phyloP scores from a whole-genome alignment of 2,113 vertebrate genomes.

The Anolis carolinensis region DNA sequence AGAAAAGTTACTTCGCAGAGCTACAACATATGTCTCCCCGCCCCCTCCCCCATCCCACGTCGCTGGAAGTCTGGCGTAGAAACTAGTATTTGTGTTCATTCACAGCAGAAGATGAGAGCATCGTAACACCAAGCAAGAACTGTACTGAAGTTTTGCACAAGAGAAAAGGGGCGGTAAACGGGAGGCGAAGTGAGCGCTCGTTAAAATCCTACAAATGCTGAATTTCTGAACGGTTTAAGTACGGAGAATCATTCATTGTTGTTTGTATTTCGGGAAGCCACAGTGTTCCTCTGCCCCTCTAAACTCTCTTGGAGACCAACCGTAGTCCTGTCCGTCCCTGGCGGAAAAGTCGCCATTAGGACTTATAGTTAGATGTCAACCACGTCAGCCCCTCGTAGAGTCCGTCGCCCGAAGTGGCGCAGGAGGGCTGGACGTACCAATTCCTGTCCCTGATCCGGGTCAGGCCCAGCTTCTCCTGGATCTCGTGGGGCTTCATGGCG shows the following conservation, averaged over 20 bases:
- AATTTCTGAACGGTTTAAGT: slow-evolving; percentile 73
- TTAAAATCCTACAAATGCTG: slow-evolving; percentile 84
- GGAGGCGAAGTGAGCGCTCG: slow-evolving; percentile 72
- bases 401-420: slow-evolving; percentile 97
- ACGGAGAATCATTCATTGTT: slow-evolving; percentile 65
- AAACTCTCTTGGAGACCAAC: slow-evolving; percentile 17
- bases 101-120: slow-evolving; percentile 73
- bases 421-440: slow-evolving; percentile 99
- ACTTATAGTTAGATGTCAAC: slow-evolving; percentile 99
- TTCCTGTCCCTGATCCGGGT: slow-evolving; percentile 99
- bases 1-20: slow-evolving; percentile 69
- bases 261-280: slow-evolving; percentile 68
- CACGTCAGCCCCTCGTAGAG: slow-evolving; percentile 99
- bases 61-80: slow-evolving; percentile 77
- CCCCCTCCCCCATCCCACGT: slow-evolving; percentile 51
- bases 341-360: slow-evolving; percentile 81
- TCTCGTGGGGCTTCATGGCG: slow-evolving; percentile 99
- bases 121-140: slow-evolving; percentile 77
- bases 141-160: slow-evolving; percentile 45
- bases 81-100: slow-evolving; percentile 74
- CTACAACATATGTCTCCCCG: slow-evolving; percentile 71
- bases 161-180: slow-evolving; percentile 71
- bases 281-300: slow-evolving; percentile 28
- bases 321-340: not conserved
- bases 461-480: slow-evolving; percentile 99